These are phyloP conservation scores for Brenthis daphne DNA, from an alignment of 2,888 invertebrate species.

Conservation along the genomic window DNA sequence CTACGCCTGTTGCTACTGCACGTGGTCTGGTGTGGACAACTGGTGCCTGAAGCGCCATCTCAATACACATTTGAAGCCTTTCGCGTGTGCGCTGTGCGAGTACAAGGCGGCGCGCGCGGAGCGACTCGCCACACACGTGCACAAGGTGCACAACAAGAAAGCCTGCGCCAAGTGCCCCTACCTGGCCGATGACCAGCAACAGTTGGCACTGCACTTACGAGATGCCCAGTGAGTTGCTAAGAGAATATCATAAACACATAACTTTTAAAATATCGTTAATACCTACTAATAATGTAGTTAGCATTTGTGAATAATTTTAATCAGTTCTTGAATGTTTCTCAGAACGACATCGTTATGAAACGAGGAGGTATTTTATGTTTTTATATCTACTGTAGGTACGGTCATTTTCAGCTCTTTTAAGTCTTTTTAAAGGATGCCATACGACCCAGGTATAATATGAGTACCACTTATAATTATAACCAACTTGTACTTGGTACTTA, in stretches of 20 bases:
- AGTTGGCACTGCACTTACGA: conserved; percentile 89
- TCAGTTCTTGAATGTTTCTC: too few species aligned
- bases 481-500: too few species aligned
- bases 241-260: neutral
- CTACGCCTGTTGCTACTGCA: conserved; percentile 94
- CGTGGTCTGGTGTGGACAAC: conserved; percentile 96
- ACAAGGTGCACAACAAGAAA: conserved; percentile 95
- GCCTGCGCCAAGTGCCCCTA: conserved; percentile 94
- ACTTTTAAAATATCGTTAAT: neutral
- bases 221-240: conserved; percentile 86
- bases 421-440: too few species aligned
- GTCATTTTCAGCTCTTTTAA: too few species aligned
- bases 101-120: conserved; percentile 96
- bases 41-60: conserved; percentile 96
- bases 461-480: too few species aligned
- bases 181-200: conserved; percentile 91
- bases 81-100: conserved; percentile 94
- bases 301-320: too few species aligned
- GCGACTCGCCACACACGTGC: conserved; percentile 93
- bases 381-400: too few species aligned
- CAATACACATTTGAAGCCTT: conserved; percentile 96
- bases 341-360: too few species aligned
- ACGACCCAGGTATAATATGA: too few species aligned
- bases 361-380: too few species aligned
- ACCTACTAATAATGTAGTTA: too few species aligned